A percentile compares a stretch with the other conserved stretches of the same genome.
Conservation (phyloP, 2,113 vertebrate genomes). For the Serinus canaria region DNA sequence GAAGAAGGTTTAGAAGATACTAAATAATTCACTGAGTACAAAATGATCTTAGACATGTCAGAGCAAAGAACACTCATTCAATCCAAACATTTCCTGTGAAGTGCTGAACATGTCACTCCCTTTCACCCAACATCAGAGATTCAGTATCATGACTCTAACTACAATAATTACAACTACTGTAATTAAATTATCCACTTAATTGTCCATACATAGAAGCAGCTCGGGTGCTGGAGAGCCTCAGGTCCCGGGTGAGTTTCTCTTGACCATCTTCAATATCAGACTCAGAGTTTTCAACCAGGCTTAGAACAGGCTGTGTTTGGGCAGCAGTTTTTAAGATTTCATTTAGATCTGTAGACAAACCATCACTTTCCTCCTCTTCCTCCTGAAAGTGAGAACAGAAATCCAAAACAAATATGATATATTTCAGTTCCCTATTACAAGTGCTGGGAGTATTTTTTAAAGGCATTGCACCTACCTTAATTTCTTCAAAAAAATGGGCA, state of each 20-base stretch:
- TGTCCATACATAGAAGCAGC: constrained; percentile 88
- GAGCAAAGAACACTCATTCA: background rate
- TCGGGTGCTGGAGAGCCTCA: constrained; percentile 89
- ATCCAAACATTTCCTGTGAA: background rate
- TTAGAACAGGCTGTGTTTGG: constrained; percentile 65
- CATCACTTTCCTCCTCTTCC: constrained; percentile 83
- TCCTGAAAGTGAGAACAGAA: constrained; percentile 59
- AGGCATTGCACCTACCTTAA: constrained; percentile 77
- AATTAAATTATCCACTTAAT: background rate
- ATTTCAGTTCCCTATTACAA: background rate
- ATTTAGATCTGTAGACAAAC: constrained; percentile 79
- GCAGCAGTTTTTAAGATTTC: constrained; percentile 81
- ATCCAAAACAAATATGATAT: background rate
- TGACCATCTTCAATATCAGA: constrained; percentile 83
- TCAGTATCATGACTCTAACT: background rate
- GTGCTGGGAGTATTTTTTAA: background rate
- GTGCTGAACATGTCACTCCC: background rate
- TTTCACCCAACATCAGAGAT: background rate
- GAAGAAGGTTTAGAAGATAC: background rate
- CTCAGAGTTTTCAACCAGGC: constrained; percentile 75
- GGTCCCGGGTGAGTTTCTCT: constrained; percentile 87
- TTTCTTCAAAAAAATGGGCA: constrained; percentile 96
- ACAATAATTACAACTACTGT: background rate
- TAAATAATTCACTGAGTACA: background rate
- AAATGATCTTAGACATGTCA: background rate